Conservation (phyloP, 53 echinoderm and acorn worm species). For the Holothuria scabra region DNA sequence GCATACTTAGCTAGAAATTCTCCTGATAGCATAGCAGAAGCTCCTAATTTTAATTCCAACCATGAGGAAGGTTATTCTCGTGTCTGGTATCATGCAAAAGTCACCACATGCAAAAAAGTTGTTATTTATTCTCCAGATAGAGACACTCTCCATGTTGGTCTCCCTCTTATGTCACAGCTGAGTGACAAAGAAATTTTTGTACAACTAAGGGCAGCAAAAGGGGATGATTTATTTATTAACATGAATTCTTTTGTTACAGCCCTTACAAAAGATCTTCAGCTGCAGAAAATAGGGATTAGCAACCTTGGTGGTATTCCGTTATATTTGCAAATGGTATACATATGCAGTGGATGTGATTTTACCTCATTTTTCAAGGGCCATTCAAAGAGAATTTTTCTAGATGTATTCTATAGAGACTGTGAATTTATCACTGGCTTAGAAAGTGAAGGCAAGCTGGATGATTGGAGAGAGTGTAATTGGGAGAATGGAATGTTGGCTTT, state of each 20-base stretch:
- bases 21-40: no score
- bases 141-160: slow-evolving; percentile 2
- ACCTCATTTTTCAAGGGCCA: no score
- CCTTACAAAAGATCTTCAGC: not conserved
- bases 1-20: not conserved
- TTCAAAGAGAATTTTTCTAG: no score
- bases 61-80: slow-evolving; percentile 7
- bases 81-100: slow-evolving; percentile 12
- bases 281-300: not conserved
- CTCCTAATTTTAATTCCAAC: not conserved
- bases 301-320: not conserved
- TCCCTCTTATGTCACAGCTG: not conserved
- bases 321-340: not conserved
- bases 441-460: no score
- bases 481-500: no score
- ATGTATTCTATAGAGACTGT: no score
- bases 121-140: slow-evolving; percentile 12
- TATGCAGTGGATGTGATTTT: no score
- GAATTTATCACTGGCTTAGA: no score
- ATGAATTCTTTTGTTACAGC: no score
- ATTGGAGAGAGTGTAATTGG: no score
- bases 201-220: not conserved
- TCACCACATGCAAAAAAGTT: not conserved
- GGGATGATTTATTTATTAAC: not conserved
- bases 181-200: no score